phyloP scores from a whole-genome alignment of 2,113 vertebrate species.

The Suncus etruscus region DNA sequence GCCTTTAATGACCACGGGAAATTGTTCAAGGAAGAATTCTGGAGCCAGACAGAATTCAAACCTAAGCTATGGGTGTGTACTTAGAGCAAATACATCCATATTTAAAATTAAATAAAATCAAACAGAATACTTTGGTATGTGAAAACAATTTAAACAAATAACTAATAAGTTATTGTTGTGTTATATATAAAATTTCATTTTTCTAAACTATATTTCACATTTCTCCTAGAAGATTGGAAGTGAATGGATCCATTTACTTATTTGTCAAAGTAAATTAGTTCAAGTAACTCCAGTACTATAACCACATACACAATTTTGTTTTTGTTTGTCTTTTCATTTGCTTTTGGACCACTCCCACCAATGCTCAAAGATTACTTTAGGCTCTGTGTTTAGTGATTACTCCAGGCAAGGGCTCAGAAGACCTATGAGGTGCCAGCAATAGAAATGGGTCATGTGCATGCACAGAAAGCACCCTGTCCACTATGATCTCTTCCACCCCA shows the following conservation, averaged over 20 bases:
- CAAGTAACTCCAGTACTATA: background rate
- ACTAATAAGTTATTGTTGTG: background rate
- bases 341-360: too few species aligned
- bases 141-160: background rate
- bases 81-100: background rate
- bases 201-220: background rate
- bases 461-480: too few species aligned
- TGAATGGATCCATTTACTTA: background rate
- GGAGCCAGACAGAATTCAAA: background rate
- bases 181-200: slow-evolving; percentile 3
- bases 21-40: too few species aligned
- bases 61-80: background rate
- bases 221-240: background rate
- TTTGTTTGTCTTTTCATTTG: too few species aligned
- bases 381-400: too few species aligned
- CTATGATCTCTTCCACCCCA: background rate
- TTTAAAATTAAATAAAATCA: background rate
- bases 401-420: too few species aligned
- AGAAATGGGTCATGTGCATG: too few species aligned
- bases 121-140: background rate
- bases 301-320: background rate
- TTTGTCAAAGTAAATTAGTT: background rate
- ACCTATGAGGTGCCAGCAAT: too few species aligned
- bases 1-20: too few species aligned
- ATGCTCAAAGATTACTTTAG: too few species aligned